Base-by-base conservation (phyloP, 2,797 vertebrate genomes). In the Aythya fuligula region DNA sequence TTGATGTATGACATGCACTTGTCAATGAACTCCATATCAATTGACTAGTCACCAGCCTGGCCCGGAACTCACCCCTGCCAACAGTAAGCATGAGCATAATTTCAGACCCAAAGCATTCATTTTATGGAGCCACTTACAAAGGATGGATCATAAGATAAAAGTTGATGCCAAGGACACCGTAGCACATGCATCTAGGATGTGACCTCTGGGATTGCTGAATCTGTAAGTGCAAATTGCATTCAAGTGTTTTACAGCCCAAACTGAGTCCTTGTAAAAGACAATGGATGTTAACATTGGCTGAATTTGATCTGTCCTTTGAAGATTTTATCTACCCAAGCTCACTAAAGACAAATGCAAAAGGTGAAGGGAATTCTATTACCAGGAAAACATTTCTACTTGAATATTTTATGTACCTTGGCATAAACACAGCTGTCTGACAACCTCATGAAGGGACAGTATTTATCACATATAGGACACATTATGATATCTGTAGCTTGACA, bases 401-500 rank as follows among this genome's bases (percentile, higher is more conserved):
- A 49, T 6, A 54, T 65, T 53, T 73, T 93, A 77, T 21, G 24
- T 98, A 99, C 99, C 99, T 99, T 99, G 97, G 99, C 99, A 51
- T 99, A 99, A 95, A 99, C 98, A 13, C 99, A 99, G 98, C 99
- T 99, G 98, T 99, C 99, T 4, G 99, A 99, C 71, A 99, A 93
- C 73, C 98, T 98, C 98, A 99, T 98, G 98, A 98, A 99, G 27
- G 98, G 99, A 95, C 99, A 99, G 95, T 99, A 99, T 97, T 99
- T 98, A 96, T 99, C 99, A 96, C 99, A 99, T 95, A 99, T 98
- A 89, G 99, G 99, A 95, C 99, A 99, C 99, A 99, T 99, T 93
- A 99, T 98, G 96, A 99, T 98, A 84, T 99, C 98, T 78, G 98
- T 98, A 83, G 99, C 98, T 97, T 98, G 98, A 97, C 99, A 99